phyloP scores from a whole-genome alignment of 2,113 vertebrate genomes.

The Vimba vimba region DNA sequence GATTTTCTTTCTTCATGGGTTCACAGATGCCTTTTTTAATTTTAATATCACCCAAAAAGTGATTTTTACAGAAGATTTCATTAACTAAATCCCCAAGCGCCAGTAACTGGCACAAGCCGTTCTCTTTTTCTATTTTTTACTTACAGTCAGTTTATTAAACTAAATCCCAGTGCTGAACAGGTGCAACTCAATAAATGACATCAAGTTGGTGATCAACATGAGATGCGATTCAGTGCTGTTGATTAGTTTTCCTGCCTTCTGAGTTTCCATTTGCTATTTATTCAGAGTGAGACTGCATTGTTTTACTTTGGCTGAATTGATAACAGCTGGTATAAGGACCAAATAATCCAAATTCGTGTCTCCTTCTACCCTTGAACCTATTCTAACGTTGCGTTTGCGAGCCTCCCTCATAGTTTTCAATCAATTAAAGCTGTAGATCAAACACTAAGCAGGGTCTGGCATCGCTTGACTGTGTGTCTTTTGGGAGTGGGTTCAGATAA shows the following conservation, averaged over 20 bases:
- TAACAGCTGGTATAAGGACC: slow-evolving; percentile 4
- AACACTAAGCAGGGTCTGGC: slow-evolving; percentile 47
- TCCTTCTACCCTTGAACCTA: slow-evolving; percentile 25
- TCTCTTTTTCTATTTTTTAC: neutral
- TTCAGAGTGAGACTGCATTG: neutral
- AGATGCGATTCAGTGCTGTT: neutral
- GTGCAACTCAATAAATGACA: slow-evolving; percentile 28
- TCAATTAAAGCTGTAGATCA: slow-evolving; percentile 50
- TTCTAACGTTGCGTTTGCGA: neutral
- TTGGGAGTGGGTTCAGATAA: slow-evolving; percentile 40
- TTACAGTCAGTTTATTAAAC: slow-evolving; percentile 24
- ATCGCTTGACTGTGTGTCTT: slow-evolving; percentile 42
- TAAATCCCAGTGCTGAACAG: slow-evolving; percentile 36
- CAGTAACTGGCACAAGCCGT: neutral
- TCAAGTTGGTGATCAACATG: neutral
- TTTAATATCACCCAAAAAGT: slow-evolving; percentile 30
- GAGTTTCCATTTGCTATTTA: slow-evolving; percentile 5
- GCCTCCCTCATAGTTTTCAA: slow-evolving; percentile 19
- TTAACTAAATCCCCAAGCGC: slow-evolving; percentile 28
- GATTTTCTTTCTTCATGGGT: neutral
- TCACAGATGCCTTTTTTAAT: slow-evolving; percentile 12
- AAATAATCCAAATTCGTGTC: slow-evolving; percentile 5
- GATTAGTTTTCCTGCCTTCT: neutral
- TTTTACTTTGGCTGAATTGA: neutral
- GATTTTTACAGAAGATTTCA: slow-evolving; percentile 12